A percentile compares a stretch with the other conserved stretches of the same genome.
Conservation (phyloP, 2,797 vertebrate genomes). For the Fringilla coelebs region DNA sequence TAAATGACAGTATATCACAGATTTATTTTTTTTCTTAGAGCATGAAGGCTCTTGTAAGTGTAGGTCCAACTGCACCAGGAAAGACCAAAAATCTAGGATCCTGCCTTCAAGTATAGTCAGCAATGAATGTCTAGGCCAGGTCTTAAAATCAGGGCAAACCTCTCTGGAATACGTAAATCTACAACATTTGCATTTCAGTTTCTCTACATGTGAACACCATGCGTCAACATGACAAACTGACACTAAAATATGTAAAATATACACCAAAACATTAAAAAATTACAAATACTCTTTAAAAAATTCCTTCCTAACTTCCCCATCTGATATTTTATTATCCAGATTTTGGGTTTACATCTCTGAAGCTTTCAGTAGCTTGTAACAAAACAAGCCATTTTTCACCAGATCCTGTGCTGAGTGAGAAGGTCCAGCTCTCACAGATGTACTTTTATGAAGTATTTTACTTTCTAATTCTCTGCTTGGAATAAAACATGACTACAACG, state of each 20-base stretch:
- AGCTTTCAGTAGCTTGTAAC: background rate
- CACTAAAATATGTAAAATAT: background rate
- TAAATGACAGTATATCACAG: background rate
- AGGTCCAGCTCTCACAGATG: background rate
- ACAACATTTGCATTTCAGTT: background rate
- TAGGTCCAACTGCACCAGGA: background rate
- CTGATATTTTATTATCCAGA: background rate
- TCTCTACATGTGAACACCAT: background rate
- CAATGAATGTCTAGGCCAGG: background rate
- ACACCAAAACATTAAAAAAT: background rate
- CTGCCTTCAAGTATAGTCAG: background rate
- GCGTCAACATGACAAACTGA: background rate
- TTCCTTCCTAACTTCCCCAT: background rate
- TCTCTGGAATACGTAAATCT: background rate
- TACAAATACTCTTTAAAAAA: background rate
- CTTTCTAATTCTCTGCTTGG: background rate
- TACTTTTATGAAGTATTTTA: background rate
- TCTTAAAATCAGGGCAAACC: background rate
- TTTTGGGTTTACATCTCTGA: background rate
- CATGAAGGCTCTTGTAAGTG: background rate
- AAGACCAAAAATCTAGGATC: background rate
- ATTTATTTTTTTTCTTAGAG: background rate
- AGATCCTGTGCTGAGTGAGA: background rate
- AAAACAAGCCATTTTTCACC: background rate
- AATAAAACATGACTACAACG: background rate